A percentile compares a stretch with the other conserved stretches of the same genome.
Conservation (phyloP, 2,797 vertebrate species). For the Lacerta agilis region DNA sequence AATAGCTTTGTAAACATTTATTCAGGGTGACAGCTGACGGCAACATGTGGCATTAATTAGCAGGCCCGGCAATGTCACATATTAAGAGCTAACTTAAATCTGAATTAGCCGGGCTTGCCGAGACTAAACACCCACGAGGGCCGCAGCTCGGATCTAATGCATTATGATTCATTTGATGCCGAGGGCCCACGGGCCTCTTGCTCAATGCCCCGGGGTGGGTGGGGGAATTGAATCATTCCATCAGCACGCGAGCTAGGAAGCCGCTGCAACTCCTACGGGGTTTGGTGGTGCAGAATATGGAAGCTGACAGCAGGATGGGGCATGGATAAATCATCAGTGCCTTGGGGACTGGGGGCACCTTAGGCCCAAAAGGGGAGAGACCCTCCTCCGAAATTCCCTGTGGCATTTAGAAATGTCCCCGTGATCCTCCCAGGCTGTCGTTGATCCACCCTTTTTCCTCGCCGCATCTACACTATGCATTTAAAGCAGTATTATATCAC, state of each 20-base stretch:
- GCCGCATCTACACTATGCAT: no score
- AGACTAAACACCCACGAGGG: constrained; percentile 79
- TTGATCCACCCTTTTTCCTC: background rate
- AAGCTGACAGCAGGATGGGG: constrained; percentile 56
- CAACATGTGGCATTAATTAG: constrained; percentile 86
- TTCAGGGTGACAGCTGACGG: constrained; percentile 83
- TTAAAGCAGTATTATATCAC: no score
- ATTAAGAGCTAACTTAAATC: constrained; percentile 81
- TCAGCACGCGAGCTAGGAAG: constrained; percentile 52
- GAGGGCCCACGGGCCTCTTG: constrained; percentile 73
- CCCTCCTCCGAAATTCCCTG: background rate
- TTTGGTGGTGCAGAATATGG: constrained; percentile 60
- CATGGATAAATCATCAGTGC: background rate
- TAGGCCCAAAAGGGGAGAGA: background rate
- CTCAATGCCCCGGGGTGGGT: constrained; percentile 66
- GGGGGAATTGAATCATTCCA: constrained; percentile 56
- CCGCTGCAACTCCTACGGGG: constrained; percentile 64
- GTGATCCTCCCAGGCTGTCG: background rate
- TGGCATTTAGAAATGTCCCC: background rate
- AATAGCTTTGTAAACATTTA: constrained; percentile 88
- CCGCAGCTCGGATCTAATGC: constrained; percentile 72
- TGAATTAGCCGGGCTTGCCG: constrained; percentile 80
- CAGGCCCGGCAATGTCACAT: constrained; percentile 78
- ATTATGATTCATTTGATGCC: constrained; percentile 75
- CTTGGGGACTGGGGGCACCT: background rate